phyloP scores from a whole-genome alignment of 2,888 invertebrate genomes.

The Lasioglossum malachurum region DNA sequence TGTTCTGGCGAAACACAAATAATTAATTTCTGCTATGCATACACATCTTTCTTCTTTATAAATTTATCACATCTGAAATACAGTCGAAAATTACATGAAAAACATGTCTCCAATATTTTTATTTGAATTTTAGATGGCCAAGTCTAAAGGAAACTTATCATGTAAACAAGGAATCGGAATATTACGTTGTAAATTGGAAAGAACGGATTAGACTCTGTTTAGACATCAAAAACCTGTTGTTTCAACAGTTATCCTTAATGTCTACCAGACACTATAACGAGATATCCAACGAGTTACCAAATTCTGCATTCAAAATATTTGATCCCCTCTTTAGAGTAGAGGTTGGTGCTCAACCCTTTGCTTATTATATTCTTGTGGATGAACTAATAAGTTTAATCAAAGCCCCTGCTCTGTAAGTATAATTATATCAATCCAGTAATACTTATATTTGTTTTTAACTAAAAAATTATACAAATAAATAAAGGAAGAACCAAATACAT shows the following conservation, averaged over 20 bases:
- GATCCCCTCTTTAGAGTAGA: slow-evolving; percentile 79
- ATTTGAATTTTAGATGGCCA: slow-evolving; percentile 83
- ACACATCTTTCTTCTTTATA: background rate
- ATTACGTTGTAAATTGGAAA: slow-evolving; percentile 79
- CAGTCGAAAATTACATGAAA: background rate
- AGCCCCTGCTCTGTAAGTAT: slow-evolving; percentile 75
- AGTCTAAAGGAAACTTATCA: slow-evolving; percentile 79
- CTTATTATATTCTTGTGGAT: slow-evolving; percentile 85
- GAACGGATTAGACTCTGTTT: slow-evolving; percentile 82
- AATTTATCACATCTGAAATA: background rate
- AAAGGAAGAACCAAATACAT: no score
- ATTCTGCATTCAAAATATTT: slow-evolving; percentile 85
- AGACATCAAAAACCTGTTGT: slow-evolving; percentile 78
- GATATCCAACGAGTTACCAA: slow-evolving; percentile 83
- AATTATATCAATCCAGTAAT: background rate
- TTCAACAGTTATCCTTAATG: slow-evolving; percentile 84
- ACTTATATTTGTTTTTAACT: no score
- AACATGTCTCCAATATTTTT: background rate
- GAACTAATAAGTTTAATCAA: slow-evolving; percentile 83
- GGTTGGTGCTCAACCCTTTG: slow-evolving; percentile 81
- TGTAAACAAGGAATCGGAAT: slow-evolving; percentile 70
- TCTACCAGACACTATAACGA: slow-evolving; percentile 85
- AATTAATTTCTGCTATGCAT: background rate
- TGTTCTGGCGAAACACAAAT: background rate
- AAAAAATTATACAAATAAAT: no score